Evolutionary conservation across 35 echinoderm and acorn worm genomes (phyloP).

Genomic region (Diadema setosum): DNA sequence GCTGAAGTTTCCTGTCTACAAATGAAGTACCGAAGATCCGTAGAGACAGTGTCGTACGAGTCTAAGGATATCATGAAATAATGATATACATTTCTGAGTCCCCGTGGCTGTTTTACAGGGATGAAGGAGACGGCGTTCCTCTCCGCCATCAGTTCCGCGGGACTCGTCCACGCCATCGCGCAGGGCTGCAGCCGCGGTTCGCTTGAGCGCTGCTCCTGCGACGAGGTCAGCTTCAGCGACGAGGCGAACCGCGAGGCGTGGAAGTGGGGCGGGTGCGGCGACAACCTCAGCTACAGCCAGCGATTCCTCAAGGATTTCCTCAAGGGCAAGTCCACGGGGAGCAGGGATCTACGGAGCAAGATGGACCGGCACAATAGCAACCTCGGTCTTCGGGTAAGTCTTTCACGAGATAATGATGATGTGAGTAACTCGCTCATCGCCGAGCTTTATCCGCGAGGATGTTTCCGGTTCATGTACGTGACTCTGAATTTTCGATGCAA

Average conservation of each 20-base stretch:
- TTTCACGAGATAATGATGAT: no score
- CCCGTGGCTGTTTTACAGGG: conserved; percentile 41
- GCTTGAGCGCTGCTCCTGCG: conserved; percentile 68
- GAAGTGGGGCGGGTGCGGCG: conserved; percentile 96
- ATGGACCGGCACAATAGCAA: conserved; percentile 91
- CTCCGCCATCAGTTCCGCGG: conserved; percentile 80
- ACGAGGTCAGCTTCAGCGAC: conserved; percentile 58
- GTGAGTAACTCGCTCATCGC: no score
- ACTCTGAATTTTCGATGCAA: no score
- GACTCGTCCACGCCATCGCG: conserved; percentile 72
- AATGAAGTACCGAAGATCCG: no score
- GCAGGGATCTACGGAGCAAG: conserved; percentile 47
- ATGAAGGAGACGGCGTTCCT: conserved; percentile 80
- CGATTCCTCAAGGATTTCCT: conserved; percentile 87
- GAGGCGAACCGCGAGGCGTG: conserved; percentile 75
- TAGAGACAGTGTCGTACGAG: no score
- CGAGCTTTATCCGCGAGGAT: no score
- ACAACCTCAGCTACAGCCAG: conserved; percentile 89
- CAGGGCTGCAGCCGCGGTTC: conserved; percentile 66
- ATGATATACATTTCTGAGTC: no score
- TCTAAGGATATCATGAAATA: no score
- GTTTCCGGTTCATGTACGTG: no score
- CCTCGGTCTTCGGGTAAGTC: conserved; percentile 90
- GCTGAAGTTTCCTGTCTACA: no score
- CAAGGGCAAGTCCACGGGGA: conserved; percentile 2